phyloP scores from a whole-genome alignment of 2,113 vertebrate species.

The Octodon degus region DNA sequence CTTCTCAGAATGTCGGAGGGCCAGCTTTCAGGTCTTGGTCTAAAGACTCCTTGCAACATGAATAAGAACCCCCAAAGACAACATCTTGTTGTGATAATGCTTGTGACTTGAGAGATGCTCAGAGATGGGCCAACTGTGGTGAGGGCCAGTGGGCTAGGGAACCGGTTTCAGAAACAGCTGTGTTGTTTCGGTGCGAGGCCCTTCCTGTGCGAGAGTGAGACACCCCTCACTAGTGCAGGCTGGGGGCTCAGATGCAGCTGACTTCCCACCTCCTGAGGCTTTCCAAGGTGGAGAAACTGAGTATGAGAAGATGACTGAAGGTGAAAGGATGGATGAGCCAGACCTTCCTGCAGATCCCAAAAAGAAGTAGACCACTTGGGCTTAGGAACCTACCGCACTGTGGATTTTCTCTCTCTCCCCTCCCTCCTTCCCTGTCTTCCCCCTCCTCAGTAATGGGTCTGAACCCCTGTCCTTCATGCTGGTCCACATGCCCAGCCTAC shows the following conservation, averaged over 20 bases:
- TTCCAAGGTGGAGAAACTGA: background rate
- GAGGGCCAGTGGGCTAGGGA: background rate
- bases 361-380: background rate
- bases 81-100: background rate
- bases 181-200: background rate
- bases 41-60: background rate
- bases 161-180: slow-evolving; percentile 6
- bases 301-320: background rate
- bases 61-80: background rate
- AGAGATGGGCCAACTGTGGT: background rate
- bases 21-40: background rate
- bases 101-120: background rate
- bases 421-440: too few relatives aligned
- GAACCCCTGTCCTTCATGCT: background rate
- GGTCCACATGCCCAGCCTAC: background rate
- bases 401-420: too few relatives aligned
- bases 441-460: background rate
- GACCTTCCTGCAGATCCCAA: background rate
- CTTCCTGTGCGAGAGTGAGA: background rate
- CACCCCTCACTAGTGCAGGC: background rate
- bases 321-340: background rate
- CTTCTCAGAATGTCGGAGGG: background rate
- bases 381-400: background rate
- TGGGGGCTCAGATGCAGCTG: background rate
- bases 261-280: background rate